Evolutionary conservation across 92 coral and sea anemone genomes (phyloP), one percentile per base, ranked within the genome.

Genomic region (Palythoa caribaeorum): DNA sequence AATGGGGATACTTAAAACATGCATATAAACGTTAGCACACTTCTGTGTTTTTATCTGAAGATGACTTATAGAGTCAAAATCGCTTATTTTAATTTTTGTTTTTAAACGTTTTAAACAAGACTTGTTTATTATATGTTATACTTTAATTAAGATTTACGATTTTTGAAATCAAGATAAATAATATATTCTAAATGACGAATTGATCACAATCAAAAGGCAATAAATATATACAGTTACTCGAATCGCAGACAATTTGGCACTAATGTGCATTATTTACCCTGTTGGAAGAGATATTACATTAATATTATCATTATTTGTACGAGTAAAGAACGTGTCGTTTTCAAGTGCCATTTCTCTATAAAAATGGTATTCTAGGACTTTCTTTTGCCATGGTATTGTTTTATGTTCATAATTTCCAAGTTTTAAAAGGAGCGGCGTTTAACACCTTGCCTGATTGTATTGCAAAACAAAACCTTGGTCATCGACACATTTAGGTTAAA

Each of bases 361-460:
- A 13, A 65, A 40, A 38, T 20, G 8, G 60, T 57, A 44, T 79
- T 63, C 36, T 63, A 63, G 36, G n/a, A 39, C 40, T 48, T 48
- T 66, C 72, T 44, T 38, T 63, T 47, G 60, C 65, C 28, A 47
- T 65, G 3, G 13, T 8, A 47, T 81, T 63, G 85, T 80, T 38
- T 6, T 12, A 28, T 81, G 35, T 12, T 52, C 47, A 12, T 14
- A 38, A 15, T 68, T 66, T 44, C 62, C 13, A n/a, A 28, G 63
- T 38, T 63, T 44, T 66, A 38, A 40, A 68, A 81, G 48, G 28
- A 3, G 38, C 21, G 65, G 73, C 9, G 86, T 66, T 81, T 81
- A 69, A 81, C 86, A 81, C 86, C 86, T 81, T 81, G 86, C 13
- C 66, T 14, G 28, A 66, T 81, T 81, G 86, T 81, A 47, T 81